Evolutionary conservation across 2,797 vertebrate genomes (phyloP), one percentile per base, ranked within the genome.

Genomic region (Chanos chanos): DNA sequence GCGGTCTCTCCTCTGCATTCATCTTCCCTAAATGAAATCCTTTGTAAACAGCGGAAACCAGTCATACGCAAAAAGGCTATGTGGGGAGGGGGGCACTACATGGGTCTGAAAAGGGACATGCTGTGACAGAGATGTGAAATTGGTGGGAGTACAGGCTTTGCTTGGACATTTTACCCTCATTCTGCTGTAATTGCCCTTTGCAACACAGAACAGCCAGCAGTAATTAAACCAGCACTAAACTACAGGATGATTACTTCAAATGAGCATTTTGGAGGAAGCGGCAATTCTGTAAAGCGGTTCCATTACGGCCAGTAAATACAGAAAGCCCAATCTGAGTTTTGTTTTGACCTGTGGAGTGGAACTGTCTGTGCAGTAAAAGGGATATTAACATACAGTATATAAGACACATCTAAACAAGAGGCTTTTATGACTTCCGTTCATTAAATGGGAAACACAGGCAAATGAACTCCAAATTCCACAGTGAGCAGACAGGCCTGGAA

Each of bases 101-200:
- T 21, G 37, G 4, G 9, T 16, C 78, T 77, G 74, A 75, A 79
- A 77, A 75, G 61, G 64, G 73, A 88, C 91, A 92, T 79, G 90
- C 90, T 89, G 92, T 77, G 80, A 86, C 73, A 84, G 89, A 89
- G 85, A 81, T 73, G 85, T 89, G 92, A 90, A 94, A 97, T 94
- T 92, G 93, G 87, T 89, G 90, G 86, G 89, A 85, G 95, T 88
- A 82, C 89, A 82, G 77, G 86, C 89, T 81, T 83, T 78, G 83
- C 88, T 82, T 85, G 77, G 85, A 85, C 89, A 90, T 90, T 94
- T 90, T 92, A 82, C 85, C 92, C 92, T 94, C 89, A 85, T 89
- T 91, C 89, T 89, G 86, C 86, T 81, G 92, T 95, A 95, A 98
- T 94, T 98, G 93, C 98, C 93, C 94, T 94, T 92, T 91, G 91